phyloP scores from a whole-genome alignment of 2,113 vertebrate species.

The Chloropsis hardwickii region DNA sequence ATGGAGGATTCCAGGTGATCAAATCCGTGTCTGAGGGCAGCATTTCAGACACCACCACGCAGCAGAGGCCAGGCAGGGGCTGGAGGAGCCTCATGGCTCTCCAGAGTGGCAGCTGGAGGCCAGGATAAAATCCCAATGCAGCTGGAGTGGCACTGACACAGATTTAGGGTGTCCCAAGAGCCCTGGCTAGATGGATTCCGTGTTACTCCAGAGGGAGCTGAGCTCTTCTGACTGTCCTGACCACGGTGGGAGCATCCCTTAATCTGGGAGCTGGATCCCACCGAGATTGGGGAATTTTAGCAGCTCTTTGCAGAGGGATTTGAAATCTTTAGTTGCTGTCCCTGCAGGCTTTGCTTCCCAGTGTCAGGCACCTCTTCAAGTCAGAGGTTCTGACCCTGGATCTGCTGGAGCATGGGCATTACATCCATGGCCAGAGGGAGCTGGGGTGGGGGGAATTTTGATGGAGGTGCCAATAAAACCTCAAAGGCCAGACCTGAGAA shows the following conservation, averaged over 20 bases:
- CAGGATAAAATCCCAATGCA: not conserved
- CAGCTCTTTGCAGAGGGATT: not conserved
- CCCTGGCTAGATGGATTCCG: fast-evolving
- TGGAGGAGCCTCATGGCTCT: not conserved
- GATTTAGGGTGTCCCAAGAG: not conserved
- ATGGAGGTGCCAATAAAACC: not conserved
- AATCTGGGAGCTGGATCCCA: not conserved
- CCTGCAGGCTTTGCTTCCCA: not conserved
- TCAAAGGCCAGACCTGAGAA: not conserved
- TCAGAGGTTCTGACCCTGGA: not conserved
- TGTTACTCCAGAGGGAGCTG: not conserved
- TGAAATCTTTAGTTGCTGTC: not conserved
- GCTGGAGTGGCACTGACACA: not conserved
- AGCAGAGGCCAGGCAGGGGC: not conserved
- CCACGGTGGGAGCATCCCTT: not conserved
- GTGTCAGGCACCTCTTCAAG: not conserved
- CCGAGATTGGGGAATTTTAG: fast-evolving
- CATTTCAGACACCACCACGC: not conserved
- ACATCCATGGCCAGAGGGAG: not conserved
- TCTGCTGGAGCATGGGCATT: fast-evolving
- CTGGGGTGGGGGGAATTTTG: not conserved
- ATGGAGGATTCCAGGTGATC: not conserved
- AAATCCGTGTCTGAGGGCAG: not conserved
- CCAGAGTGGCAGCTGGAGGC: not conserved
- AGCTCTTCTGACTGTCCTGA: not conserved